Conservation (phyloP, 2,113 vertebrate genomes). For the Clarias macrocephalus region DNA sequence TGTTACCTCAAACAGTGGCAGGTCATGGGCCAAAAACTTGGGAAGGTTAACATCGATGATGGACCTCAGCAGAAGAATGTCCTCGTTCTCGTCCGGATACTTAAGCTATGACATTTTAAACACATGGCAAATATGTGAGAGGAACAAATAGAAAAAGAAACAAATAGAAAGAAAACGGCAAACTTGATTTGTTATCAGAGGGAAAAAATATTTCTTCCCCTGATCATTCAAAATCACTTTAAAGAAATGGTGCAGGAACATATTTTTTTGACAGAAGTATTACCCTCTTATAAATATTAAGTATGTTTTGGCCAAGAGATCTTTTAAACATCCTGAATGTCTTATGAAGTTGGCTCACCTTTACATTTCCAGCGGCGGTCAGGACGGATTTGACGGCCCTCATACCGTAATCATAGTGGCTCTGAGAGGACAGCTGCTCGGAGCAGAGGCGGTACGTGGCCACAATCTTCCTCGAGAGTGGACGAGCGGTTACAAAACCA, state of each 20-base stretch:
- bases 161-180: conserved; percentile 1
- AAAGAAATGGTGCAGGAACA: too few species aligned
- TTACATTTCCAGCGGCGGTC: conserved; percentile 86
- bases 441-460: conserved; percentile 86
- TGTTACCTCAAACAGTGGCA: conserved; percentile 87
- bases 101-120: conserved; percentile 74
- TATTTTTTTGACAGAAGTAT: too few species aligned
- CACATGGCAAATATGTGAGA: conserved; percentile 13
- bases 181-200: too few species aligned
- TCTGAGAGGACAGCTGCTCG: conserved; percentile 76
- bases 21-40: conserved; percentile 88
- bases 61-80: conserved; percentile 85
- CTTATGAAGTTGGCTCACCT: conserved; percentile 69
- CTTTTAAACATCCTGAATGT: neutral
- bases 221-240: too few species aligned
- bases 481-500: conserved; percentile 86
- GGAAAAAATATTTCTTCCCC: too few species aligned
- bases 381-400: conserved; percentile 90
- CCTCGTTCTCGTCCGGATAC: conserved; percentile 87
- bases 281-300: too few species aligned
- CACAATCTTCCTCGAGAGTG: conserved; percentile 87
- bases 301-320: neutral
- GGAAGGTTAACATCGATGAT: conserved; percentile 91
- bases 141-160: neutral
- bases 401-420: conserved; percentile 93